These are phyloP conservation scores for Synergus laeviventris DNA, from an alignment of 2,888 invertebrate species.

Conservation along the genomic window DNA sequence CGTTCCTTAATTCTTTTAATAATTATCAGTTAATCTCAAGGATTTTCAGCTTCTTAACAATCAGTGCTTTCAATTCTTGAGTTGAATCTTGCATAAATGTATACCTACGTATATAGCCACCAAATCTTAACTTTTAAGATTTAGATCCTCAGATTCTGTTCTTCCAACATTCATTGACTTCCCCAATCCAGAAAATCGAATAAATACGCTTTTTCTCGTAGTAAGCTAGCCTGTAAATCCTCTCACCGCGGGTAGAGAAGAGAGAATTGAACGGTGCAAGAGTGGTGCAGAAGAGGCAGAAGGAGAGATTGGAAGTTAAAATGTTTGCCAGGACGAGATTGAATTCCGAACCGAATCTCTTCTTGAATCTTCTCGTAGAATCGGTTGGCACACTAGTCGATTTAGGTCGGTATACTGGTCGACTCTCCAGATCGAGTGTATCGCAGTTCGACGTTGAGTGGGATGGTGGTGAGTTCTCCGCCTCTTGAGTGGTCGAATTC, in stretches of 20 bases:
- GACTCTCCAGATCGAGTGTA: constrained; percentile 44
- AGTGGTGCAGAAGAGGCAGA: constrained; percentile 37
- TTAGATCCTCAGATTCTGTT: neutral
- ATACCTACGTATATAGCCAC: too few species aligned
- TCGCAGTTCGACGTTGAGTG: constrained; percentile 49
- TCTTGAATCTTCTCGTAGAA: constrained; percentile 44
- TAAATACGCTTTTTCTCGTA: constrained; percentile 55
- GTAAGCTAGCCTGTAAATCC: constrained; percentile 36
- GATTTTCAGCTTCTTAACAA: too few species aligned
- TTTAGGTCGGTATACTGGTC: constrained; percentile 30
- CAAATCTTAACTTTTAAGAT: constrained; percentile 21
- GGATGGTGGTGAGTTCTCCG: constrained; percentile 44
- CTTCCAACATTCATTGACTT: constrained; percentile 26
- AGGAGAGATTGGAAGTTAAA: constrained; percentile 61
- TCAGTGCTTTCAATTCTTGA: neutral
- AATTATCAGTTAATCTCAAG: too few species aligned
- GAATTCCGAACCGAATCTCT: constrained; percentile 64
- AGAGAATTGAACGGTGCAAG: constrained; percentile 42
- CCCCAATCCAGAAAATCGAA: constrained; percentile 54
- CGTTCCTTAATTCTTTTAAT: too few species aligned
- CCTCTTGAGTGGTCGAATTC: constrained; percentile 51
- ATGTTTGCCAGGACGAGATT: constrained; percentile 66
- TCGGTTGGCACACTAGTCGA: constrained; percentile 26
- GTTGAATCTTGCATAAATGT: neutral
- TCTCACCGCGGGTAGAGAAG: constrained; percentile 26